phyloP scores from a whole-genome alignment of 2,113 vertebrate genomes.

The Lepus timidus region DNA sequence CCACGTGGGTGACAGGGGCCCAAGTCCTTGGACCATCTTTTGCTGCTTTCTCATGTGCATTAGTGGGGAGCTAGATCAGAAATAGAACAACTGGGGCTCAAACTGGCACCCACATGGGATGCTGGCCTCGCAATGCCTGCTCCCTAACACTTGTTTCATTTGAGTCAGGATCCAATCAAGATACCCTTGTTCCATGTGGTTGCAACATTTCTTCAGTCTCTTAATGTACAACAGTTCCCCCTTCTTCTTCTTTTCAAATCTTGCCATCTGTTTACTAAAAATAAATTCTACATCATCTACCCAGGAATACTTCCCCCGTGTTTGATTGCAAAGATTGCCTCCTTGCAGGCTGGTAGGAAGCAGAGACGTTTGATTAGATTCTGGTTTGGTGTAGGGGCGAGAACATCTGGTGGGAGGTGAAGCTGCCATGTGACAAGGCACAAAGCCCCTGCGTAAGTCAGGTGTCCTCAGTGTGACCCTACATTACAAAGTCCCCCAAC shows the following conservation, averaged over 20 bases:
- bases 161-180: not conserved
- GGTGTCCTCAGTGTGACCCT: not conserved
- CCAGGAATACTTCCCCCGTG: not conserved
- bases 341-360: not conserved
- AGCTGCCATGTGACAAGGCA: not conserved
- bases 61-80: no score
- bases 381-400: not conserved
- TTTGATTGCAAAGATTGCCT: not conserved
- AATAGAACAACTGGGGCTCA: no score
- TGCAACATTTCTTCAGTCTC: not conserved
- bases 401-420: not conserved
- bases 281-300: not conserved
- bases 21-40: no score
- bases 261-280: slow-evolving; percentile 19
- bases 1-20: no score
- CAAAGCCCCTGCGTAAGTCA: not conserved
- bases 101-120: no score
- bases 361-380: not conserved
- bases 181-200: not conserved
- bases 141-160: not conserved
- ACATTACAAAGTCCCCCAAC: not conserved
- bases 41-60: no score
- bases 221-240: not conserved
- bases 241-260: not conserved
- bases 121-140: no score